A percentile compares a stretch with the other conserved stretches of the same genome.
phyloP scores from a whole-genome alignment of 2,113 vertebrate genomes.

The Ptilonorhynchus violaceus region DNA sequence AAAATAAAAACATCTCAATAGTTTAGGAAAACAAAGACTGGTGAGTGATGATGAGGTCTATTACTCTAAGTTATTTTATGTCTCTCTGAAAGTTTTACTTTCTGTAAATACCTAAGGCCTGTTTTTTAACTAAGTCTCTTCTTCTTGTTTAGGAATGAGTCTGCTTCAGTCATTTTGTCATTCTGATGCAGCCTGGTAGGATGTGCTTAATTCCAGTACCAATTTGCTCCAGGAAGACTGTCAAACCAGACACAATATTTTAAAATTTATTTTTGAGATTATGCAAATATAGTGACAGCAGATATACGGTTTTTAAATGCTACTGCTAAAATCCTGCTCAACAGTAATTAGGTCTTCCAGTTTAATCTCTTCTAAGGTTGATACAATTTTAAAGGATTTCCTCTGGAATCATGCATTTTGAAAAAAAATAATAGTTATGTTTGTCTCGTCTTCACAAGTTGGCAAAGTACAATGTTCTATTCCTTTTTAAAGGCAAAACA shows the following conservation, averaged over 20 bases:
- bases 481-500: background rate
- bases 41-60: background rate
- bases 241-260: background rate
- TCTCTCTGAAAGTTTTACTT: background rate
- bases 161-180: background rate
- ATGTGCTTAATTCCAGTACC: background rate
- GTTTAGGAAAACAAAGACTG: background rate
- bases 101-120: background rate
- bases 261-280: background rate
- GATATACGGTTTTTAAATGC: background rate
- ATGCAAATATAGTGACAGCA: background rate
- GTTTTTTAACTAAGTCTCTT: background rate
- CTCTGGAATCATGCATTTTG: background rate
- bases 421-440: background rate
- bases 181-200: background rate
- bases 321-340: background rate
- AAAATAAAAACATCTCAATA: background rate
- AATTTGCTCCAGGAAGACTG: background rate
- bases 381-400: background rate
- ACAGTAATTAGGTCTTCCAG: background rate
- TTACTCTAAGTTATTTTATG: background rate
- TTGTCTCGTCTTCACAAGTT: background rate
- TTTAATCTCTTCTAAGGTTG: background rate
- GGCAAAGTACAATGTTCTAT: background rate
- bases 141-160: background rate